Conservation (phyloP, 1,140 invertebrate species). For the Eupristina koningsbergeri region DNA sequence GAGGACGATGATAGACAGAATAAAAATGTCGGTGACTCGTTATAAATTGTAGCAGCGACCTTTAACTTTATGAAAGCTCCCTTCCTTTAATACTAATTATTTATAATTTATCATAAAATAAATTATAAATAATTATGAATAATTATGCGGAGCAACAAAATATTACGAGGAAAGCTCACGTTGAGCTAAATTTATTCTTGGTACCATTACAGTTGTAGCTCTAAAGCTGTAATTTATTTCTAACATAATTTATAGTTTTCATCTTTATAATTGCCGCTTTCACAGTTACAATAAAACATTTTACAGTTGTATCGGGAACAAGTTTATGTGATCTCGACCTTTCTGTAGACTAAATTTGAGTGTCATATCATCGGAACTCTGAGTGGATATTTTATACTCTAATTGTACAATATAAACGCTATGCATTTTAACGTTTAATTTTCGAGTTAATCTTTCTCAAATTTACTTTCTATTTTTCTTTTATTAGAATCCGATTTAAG, state of each 20-base stretch:
- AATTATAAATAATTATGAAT: not conserved
- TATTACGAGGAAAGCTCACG: not conserved
- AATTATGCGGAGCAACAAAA: not conserved
- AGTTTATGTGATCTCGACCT: not conserved
- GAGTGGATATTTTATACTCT: not conserved
- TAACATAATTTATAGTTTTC: too few relatives aligned
- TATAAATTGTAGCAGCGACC: not conserved
- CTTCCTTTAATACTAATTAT: too few relatives aligned
- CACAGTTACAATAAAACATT: not conserved
- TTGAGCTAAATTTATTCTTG: not conserved
- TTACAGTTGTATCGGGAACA: not conserved
- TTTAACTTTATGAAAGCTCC: not conserved
- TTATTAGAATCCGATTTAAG: not conserved
- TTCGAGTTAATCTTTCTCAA: not conserved
- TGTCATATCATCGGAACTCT: not conserved
- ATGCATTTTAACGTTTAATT: not conserved
- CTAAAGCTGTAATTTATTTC: not conserved
- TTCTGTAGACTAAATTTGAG: not conserved
- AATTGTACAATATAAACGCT: not conserved
- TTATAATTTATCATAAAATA: not conserved
- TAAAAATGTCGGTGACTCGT: not conserved
- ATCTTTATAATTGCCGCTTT: not conserved
- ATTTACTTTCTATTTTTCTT: not conserved
- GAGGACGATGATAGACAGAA: not conserved
- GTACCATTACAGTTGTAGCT: not conserved